A percentile compares a stretch with the other conserved stretches of the same genome.
Conservation (phyloP, 2,113 vertebrate genomes). For the Alethe castanea region DNA sequence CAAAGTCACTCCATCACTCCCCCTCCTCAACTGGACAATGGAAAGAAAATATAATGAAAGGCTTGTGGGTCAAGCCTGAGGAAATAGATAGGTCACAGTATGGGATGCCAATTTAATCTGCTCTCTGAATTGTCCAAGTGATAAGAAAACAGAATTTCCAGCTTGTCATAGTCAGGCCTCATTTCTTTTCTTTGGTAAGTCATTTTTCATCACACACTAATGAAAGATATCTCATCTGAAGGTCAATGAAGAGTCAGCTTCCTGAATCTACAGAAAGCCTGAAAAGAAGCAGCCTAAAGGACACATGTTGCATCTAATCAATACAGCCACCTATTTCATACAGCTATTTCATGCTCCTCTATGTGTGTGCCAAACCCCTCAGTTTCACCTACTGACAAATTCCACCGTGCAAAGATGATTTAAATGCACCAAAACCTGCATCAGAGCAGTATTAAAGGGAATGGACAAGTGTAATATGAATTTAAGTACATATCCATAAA, state of each 20-base stretch:
- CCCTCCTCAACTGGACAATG: neutral
- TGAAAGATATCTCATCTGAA: conserved; percentile 49
- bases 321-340: neutral
- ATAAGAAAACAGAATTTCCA: conserved; percentile 49
- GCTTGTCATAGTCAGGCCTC: conserved; percentile 8
- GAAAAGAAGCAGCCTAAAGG: neutral
- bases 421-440: neutral
- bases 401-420: neutral
- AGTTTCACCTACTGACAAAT: neutral
- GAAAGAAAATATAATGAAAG: neutral
- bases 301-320: neutral
- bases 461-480: neutral
- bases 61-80: neutral
- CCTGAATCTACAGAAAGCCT: neutral
- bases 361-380: neutral
- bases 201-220: conserved; percentile 48
- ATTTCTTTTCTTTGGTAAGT: conserved; percentile 45
- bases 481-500: neutral
- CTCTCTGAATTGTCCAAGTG: neutral
- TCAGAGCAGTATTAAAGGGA: neutral
- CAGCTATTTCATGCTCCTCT: neutral
- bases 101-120: conserved; percentile 8
- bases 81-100: conserved; percentile 1
- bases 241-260: conserved; percentile 20
- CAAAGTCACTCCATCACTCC: neutral